A percentile compares a stretch with the other conserved stretches of the same genome.
phyloP scores from a whole-genome alignment of 2,888 invertebrate species.

The Aleiodes leptofemur region DNA sequence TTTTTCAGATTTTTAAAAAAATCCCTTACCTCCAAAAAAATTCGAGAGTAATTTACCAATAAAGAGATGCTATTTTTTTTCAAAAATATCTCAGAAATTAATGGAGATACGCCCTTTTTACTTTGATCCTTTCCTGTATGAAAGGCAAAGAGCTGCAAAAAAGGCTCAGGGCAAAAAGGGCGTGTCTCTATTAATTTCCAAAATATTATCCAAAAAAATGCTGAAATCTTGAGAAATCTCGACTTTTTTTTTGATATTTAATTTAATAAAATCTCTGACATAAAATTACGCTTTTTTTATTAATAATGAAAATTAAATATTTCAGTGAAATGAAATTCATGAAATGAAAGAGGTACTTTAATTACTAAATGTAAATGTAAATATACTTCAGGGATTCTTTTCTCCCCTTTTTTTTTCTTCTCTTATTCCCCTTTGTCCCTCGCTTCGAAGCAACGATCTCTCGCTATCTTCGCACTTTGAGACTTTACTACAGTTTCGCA shows the following conservation, averaged over 20 bases:
- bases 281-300: not conserved
- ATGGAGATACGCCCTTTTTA: too few relatives aligned
- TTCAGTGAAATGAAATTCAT: conserved; percentile 18
- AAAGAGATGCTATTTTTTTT: too few relatives aligned
- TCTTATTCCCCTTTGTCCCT: conserved; percentile 17
- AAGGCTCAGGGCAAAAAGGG: too few relatives aligned
- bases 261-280: not conserved
- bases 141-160: too few relatives aligned
- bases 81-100: too few relatives aligned
- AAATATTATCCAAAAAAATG: too few relatives aligned
- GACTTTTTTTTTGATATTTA: not conserved
- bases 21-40: too few relatives aligned
- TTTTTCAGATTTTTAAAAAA: not conserved
- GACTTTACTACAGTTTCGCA: conserved; percentile 34
- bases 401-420: not conserved
- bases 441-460: conserved; percentile 29
- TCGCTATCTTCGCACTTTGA: conserved; percentile 55
- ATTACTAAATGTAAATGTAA: conserved; percentile 72
- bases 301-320: not conserved
- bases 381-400: conserved; percentile 66
- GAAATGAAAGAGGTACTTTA: conserved; percentile 56
- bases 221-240: too few relatives aligned
- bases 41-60: too few relatives aligned
- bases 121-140: too few relatives aligned
- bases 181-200: too few relatives aligned